A percentile compares a stretch with the other conserved stretches of the same genome.
Evolutionary conservation across 92 coral and sea anemone genomes (phyloP).

Genomic region (Epizoanthus illoricatus): DNA sequence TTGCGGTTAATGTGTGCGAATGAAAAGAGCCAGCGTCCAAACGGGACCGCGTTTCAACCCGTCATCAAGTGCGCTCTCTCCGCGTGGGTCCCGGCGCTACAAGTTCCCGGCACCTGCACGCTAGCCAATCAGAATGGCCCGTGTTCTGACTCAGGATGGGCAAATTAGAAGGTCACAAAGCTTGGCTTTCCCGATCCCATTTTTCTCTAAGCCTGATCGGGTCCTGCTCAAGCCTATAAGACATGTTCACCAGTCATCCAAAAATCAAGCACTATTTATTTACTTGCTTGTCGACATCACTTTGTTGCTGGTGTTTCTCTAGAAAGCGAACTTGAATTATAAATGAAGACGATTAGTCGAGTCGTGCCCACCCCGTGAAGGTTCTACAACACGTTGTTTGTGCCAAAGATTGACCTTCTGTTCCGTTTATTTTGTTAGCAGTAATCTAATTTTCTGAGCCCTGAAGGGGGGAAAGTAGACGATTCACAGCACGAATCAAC

Average conservation of each 20-base stretch:
- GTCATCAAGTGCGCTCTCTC: constrained; percentile 21
- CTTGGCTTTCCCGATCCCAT: neutral
- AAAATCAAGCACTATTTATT: neutral
- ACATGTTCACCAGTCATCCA: neutral
- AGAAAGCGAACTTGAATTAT: neutral
- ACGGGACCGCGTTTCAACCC: constrained; percentile 27
- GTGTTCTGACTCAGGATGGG: constrained; percentile 20
- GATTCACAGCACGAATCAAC: constrained; percentile 32
- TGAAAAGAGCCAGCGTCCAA: constrained; percentile 11
- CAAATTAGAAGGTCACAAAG: constrained; percentile 21
- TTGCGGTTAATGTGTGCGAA: constrained; percentile 42
- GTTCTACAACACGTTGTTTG: constrained; percentile 2
- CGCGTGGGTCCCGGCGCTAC: constrained; percentile 39
- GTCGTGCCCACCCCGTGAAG: constrained; percentile 29
- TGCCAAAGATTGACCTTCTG: constrained; percentile 24
- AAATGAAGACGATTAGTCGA: neutral
- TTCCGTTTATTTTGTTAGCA: constrained; percentile 32
- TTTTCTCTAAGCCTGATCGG: constrained; percentile 6
- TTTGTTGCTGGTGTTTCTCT: neutral
- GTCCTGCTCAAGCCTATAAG: neutral
- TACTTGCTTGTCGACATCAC: neutral
- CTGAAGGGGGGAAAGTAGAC: constrained; percentile 34
- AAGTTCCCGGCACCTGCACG: constrained; percentile 14
- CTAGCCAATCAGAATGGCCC: constrained; percentile 16
- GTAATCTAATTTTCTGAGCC: constrained; percentile 37